Evolutionary conservation across 2,888 invertebrate species (phyloP), one percentile per base, ranked within the genome.

Genomic region (Epirrhoe alternata): DNA sequence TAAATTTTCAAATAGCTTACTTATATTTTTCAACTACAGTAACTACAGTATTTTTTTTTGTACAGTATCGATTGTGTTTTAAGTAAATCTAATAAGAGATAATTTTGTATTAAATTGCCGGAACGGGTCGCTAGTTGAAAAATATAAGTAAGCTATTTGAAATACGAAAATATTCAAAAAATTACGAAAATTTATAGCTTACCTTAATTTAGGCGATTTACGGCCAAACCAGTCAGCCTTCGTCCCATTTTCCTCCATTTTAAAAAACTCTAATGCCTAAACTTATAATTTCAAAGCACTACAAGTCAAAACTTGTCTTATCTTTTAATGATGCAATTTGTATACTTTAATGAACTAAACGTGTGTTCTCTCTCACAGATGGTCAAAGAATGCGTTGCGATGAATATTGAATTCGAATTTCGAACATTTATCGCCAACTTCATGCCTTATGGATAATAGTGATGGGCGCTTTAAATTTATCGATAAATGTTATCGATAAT

Each of bases 211-310:
- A 35, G 60, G 24, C 0, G 65, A 6, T 12, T 52, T 60, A 1
- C 55, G 14, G 16, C 33, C 33, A 56, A 60, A 65, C 55, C 60
- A 60, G 12, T 65, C 65, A 56, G 62, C 5, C n/a, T 16, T 35
- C 8, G 62, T 62, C n/a, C 49, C 54, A 24, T 30, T 55, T 17
- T 0, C 50, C 24, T 38, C 38, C 55, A 55, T 55, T 30, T 50
- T 33, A 5, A 30, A 42, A 1, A 42, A 3, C 5, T 54, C 53
- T 17, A 16, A 10, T 1, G 1, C 30, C 2, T 30, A 8, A 30
- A 30, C 12, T 14, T 45, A n/a, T 12, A 24, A n/a, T 10, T 33
- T 16, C 47, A 49, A 31, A 0, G 8, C 35, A 4, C 24, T 24
- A 24, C 38, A 42, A 42, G 38, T 38, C 3, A 6, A 7, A 10